Conservation (phyloP, 2,113 vertebrate genomes). For the Ia io region DNA sequence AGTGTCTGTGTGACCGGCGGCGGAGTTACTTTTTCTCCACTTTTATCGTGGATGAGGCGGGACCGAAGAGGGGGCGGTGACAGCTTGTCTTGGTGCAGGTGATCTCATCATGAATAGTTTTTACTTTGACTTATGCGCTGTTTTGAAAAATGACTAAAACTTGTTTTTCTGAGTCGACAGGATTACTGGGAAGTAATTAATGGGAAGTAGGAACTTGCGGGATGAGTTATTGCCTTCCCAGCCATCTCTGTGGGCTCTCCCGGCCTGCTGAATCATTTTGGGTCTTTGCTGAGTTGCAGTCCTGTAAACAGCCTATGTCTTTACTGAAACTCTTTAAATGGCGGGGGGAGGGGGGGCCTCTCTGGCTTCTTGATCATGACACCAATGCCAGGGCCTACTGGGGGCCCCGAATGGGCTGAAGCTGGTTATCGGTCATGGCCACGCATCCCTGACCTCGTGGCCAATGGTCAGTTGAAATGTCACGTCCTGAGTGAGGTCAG, state of each 20-base stretch:
- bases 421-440: conserved; percentile 64
- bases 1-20: conserved; percentile 72
- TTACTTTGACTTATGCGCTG: not conserved
- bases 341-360: conserved; percentile 69
- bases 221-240: conserved; percentile 51
- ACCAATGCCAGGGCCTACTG: not conserved
- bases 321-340: conserved; percentile 68
- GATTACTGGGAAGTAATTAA: conserved; percentile 10
- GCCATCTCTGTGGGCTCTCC: conserved; percentile 1
- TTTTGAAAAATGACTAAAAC: not conserved
- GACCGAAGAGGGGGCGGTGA: not conserved
- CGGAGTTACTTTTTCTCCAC: not conserved
- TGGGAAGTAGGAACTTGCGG: conserved; percentile 30
- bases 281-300: conserved; percentile 72
- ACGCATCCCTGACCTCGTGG: conserved; percentile 68
- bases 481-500: conserved; percentile 52
- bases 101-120: not conserved
- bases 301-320: conserved; percentile 69
- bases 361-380: conserved; percentile 67
- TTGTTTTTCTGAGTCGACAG: not conserved
- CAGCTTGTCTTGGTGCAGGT: not conserved
- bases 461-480: conserved; percentile 54
- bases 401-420: not conserved
- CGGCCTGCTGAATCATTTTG: conserved; percentile 11
- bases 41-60: not conserved